Evolutionary conservation across 2,888 invertebrate species (phyloP).

Genomic region (Teinopalpus imperialis): DNA sequence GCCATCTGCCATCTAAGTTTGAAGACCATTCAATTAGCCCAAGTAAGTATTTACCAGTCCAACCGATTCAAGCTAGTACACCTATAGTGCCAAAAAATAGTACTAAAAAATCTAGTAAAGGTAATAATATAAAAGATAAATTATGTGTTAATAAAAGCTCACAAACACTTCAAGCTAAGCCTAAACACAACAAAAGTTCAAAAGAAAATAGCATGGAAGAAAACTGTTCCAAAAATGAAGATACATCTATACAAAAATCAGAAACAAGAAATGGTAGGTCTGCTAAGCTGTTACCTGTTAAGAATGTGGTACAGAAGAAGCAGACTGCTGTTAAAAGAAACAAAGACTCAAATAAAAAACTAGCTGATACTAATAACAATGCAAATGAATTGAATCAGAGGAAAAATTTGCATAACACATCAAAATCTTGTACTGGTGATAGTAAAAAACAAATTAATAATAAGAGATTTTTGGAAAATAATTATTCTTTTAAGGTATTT

Average conservation of each 20-base stretch:
- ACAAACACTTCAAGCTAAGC: conserved; percentile 26
- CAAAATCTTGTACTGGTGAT: conserved; percentile 22
- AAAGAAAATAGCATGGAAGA: neutral
- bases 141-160: neutral
- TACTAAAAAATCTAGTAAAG: conserved; percentile 17
- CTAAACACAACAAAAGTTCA: neutral
- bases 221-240: neutral
- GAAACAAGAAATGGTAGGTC: neutral
- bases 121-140: neutral
- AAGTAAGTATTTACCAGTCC: conserved; percentile 52
- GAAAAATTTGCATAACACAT: conserved; percentile 19
- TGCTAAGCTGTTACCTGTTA: neutral
- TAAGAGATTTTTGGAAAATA: conserved; percentile 39
- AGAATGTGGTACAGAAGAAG: conserved; percentile 11
- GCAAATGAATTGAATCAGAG: conserved; percentile 28
- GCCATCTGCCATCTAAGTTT: conserved; percentile 60
- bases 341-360: conserved; percentile 31
- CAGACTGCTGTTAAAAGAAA: conserved; percentile 20
- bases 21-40: conserved; percentile 64
- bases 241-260: neutral
- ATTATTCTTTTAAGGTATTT: conserved; percentile 51
- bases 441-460: conserved; percentile 26
- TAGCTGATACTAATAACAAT: conserved; percentile 56
- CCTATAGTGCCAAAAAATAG: conserved; percentile 45
- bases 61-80: conserved; percentile 62